Percentiles rank a stretch among this genome's conserved stretches.
Evolutionary conservation across 1,140 invertebrate genomes (phyloP).

Genomic region (Camponotus floridanus): DNA sequence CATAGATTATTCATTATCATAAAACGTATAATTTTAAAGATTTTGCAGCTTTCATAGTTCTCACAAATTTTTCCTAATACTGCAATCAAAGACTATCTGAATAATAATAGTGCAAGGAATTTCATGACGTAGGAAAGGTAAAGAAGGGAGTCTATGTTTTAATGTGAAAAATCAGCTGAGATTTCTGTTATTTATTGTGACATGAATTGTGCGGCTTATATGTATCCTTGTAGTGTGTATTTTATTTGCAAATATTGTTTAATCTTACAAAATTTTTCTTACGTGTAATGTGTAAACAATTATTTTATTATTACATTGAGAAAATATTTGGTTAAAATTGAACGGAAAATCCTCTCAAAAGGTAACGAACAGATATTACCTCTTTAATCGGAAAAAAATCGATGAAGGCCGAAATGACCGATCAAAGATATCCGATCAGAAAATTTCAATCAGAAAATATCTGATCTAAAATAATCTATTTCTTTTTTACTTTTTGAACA

Average conservation of each 20-base stretch:
- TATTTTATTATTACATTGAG: neutral
- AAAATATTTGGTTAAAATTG: too few species aligned
- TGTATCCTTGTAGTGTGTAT: neutral
- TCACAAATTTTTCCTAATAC: neutral
- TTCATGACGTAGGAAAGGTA: neutral
- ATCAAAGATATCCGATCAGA: too few species aligned
- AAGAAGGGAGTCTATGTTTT: neutral
- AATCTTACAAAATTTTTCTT: neutral
- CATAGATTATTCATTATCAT: neutral
- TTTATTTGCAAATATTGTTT: neutral
- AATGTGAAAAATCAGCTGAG: neutral
- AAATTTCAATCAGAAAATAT: too few species aligned
- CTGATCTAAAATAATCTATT: too few species aligned
- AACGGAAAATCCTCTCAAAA: too few species aligned
- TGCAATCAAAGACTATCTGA: neutral
- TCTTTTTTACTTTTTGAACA: too few species aligned
- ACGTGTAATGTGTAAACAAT: neutral
- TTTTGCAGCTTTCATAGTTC: slow-evolving; percentile 14
- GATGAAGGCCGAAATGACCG: too few species aligned
- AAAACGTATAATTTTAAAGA: neutral
- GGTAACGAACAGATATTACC: too few species aligned
- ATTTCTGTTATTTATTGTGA: neutral
- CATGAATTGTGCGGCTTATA: neutral
- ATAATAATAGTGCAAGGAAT: neutral
- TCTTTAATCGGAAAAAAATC: too few species aligned